phyloP scores from a whole-genome alignment of 1,140 invertebrate species.

The Trinorchestia longiramus region DNA sequence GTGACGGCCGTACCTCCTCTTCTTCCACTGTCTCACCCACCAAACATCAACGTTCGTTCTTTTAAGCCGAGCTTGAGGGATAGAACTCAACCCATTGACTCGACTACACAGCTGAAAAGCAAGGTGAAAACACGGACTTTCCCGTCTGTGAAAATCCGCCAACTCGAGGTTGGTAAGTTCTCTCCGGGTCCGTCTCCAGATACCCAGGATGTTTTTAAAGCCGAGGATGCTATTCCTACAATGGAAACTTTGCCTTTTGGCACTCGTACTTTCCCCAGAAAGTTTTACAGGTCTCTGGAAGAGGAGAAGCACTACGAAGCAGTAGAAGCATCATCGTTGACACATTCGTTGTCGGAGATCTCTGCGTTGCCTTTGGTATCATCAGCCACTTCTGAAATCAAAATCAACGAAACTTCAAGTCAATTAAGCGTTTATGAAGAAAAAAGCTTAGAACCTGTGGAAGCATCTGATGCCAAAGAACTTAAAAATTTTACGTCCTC shows the following conservation, averaged over 20 bases:
- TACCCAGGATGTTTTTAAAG: not conserved
- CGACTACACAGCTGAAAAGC: not conserved
- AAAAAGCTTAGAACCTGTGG: not conserved
- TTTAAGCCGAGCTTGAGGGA: not conserved
- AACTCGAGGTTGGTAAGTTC: not conserved
- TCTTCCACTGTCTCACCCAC: not conserved
- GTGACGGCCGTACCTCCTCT: not conserved
- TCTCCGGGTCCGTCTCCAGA: not conserved
- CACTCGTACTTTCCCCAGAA: not conserved
- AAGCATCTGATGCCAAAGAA: not conserved
- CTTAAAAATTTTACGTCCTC: not conserved
- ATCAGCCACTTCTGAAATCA: not conserved
- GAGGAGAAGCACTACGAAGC: not conserved
- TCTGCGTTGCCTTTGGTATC: not conserved
- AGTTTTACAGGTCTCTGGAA: not conserved
- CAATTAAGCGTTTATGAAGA: not conserved
- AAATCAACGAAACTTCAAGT: conserved; percentile 6
- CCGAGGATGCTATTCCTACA: not conserved
- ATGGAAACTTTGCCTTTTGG: conserved; percentile 37
- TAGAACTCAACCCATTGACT: not conserved
- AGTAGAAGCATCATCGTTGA: not conserved
- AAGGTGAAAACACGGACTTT: not conserved
- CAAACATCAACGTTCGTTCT: not conserved
- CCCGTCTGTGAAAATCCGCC: not conserved
- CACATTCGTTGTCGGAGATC: not conserved